Evolutionary conservation across 1,140 invertebrate species (phyloP).

Genomic region (Caenorhabditis briggsae): DNA sequence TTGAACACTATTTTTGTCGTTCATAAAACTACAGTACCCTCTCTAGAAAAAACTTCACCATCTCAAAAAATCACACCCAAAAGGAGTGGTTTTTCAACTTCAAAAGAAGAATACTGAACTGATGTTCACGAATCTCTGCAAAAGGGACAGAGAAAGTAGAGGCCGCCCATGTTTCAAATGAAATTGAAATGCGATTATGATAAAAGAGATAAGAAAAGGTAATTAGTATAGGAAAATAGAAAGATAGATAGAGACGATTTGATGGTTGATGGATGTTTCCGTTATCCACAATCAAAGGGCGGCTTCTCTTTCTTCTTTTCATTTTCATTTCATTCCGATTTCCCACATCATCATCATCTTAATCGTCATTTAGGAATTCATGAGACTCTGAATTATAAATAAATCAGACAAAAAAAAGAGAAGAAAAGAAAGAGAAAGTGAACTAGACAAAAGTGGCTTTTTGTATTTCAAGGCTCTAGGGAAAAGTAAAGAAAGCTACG

Average conservation of each 20-base stretch:
- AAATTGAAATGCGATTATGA: conserved; percentile 51
- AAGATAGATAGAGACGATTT: neutral
- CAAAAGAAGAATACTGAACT: neutral
- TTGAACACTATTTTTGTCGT: no score
- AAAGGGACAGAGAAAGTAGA: neutral
- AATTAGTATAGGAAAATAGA: neutral
- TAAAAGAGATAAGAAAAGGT: conserved; percentile 33
- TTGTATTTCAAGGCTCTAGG: no score
- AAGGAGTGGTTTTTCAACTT: no score
- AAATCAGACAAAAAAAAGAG: neutral
- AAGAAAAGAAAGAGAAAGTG: no score
- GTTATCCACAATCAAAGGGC: conserved; percentile 5
- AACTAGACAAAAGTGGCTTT: no score
- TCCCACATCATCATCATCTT: conserved; percentile 37
- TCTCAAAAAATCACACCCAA: neutral
- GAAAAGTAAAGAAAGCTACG: no score
- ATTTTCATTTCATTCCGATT: neutral
- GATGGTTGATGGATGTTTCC: conserved; percentile 42
- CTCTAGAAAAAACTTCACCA: neutral
- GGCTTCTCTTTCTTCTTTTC: conserved; percentile 37
- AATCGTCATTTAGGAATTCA: neutral
- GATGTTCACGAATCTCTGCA: neutral
- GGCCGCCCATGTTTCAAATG: neutral
- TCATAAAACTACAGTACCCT: no score
- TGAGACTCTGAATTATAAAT: conserved; percentile 32